A percentile compares a stretch with the other conserved stretches of the same genome.
These are phyloP conservation scores for Cyclargus thomasi DNA, from an alignment of 1,140 invertebrate species.

Conservation along the genomic window DNA sequence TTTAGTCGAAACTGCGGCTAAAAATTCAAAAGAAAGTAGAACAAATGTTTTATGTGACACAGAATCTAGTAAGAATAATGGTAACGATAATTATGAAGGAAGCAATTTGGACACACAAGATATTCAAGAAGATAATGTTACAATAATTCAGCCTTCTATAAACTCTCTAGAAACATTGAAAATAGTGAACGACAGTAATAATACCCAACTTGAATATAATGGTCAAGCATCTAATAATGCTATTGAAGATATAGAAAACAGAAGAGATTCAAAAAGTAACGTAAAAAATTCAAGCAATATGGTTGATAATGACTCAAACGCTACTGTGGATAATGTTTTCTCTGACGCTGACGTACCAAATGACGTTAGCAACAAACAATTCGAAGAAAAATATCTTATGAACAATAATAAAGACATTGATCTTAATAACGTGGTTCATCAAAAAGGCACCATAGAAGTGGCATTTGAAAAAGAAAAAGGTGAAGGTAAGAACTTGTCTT, in stretches of 20 bases:
- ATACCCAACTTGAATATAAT: no score
- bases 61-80: background rate
- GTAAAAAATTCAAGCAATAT: no score
- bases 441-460: background rate
- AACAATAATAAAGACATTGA: background rate
- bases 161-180: background rate
- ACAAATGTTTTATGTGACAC: background rate
- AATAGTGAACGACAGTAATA: background rate
- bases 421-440: background rate
- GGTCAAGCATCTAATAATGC: no score
- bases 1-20: no score
- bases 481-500: background rate
- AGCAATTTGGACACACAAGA: background rate
- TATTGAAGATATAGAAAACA: no score
- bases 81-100: background rate
- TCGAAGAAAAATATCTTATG: no score
- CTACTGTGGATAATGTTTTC: no score
- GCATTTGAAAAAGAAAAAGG: background rate
- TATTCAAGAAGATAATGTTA: background rate
- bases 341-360: no score
- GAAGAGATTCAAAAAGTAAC: no score
- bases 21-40: no score
- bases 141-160: background rate
- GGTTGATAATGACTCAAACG: no score
- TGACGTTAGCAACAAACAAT: no score